Conservation (phyloP, 2,113 vertebrate genomes). For the Oenanthe melanoleuca region DNA sequence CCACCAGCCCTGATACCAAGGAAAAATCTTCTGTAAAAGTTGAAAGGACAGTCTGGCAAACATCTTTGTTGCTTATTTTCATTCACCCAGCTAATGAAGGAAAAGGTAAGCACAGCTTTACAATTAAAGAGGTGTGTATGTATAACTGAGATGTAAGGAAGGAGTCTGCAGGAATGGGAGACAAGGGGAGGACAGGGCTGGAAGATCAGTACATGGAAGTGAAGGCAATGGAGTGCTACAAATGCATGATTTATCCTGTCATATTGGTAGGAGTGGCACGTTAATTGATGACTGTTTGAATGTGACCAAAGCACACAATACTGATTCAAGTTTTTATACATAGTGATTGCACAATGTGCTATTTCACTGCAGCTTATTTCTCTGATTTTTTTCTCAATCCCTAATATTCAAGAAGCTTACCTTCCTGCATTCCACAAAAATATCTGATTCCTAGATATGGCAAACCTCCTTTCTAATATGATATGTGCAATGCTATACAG, state of each 20-base stretch:
- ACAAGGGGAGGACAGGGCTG: neutral
- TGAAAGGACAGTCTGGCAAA: neutral
- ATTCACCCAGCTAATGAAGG: neutral
- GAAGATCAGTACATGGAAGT: neutral
- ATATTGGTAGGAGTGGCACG: neutral
- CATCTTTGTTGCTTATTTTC: neutral
- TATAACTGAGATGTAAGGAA: neutral
- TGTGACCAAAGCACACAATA: neutral
- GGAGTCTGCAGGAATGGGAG: neutral
- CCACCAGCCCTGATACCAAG: neutral
- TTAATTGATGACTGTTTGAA: neutral
- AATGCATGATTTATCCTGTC: neutral
- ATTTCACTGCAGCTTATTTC: neutral
- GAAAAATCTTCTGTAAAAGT: neutral
- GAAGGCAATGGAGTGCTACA: neutral
- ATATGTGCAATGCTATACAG: neutral
- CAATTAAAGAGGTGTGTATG: accelerated
- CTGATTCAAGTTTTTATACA: accelerated
- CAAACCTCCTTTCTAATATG: neutral
- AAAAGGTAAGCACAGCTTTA: neutral
- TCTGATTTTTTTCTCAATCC: neutral
- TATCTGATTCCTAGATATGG: neutral
- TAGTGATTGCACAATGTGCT: neutral
- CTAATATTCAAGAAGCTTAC: neutral
- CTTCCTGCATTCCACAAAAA: neutral